Evolutionary conservation across 2,797 vertebrate genomes (phyloP).

Genomic region (Moxostoma hubbsi): DNA sequence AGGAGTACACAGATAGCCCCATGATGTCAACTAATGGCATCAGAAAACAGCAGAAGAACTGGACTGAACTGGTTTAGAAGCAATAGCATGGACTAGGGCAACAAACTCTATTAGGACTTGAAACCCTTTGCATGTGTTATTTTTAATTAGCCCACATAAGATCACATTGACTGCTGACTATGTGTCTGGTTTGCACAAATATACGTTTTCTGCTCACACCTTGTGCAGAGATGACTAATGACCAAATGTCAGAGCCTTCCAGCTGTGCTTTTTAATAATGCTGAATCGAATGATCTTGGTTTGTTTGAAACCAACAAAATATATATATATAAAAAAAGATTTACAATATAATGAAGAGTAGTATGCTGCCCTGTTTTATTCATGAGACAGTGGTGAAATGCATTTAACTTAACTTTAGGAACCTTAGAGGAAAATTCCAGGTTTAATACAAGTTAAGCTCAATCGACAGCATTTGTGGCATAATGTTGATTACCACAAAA

Average conservation of each 20-base stretch:
- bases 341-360: not conserved
- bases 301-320: not conserved
- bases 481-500: no score
- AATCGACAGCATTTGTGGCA: no score
- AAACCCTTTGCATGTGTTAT: not conserved
- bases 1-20: not conserved
- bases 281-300: not conserved
- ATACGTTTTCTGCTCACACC: not conserved
- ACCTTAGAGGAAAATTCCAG: no score
- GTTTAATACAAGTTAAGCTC: no score
- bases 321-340: not conserved
- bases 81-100: not conserved
- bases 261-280: slow-evolving; percentile 11
- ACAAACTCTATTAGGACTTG: not conserved
- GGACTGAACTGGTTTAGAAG: slow-evolving; percentile 6
- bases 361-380: not conserved
- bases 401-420: no score
- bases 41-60: slow-evolving; percentile 11
- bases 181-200: not conserved
- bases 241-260: not conserved
- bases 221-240: slow-evolving; percentile 1
- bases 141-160: slow-evolving; percentile 8
- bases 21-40: slow-evolving; percentile 26
- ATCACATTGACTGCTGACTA: not conserved
- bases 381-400: not conserved